Conservation (phyloP, 1,140 invertebrate genomes). For the Aphelenchoides besseyi region DNA sequence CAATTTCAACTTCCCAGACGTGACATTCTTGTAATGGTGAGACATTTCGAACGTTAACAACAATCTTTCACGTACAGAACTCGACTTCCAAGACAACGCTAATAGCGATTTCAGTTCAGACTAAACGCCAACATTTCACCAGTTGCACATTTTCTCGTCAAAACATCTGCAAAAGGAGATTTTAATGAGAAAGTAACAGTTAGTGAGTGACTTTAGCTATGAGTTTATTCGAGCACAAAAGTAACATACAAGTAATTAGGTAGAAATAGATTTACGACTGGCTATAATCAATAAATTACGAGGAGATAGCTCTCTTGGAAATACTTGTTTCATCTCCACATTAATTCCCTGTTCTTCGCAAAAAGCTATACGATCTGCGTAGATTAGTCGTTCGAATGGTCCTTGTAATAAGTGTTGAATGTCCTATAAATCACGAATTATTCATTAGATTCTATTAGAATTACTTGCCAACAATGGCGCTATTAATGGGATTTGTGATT, state of each 20-base stretch:
- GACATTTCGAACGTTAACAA: no score
- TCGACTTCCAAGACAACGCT: no score
- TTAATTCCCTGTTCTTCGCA: constrained; percentile 8
- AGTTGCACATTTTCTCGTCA: no score
- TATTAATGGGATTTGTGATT: neutral
- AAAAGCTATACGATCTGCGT: neutral
- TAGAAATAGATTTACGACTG: no score
- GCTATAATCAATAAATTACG: neutral
- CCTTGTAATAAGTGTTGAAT: constrained; percentile 8
- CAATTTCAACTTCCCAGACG: constrained; percentile 35
- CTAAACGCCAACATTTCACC: no score
- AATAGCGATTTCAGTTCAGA: no score
- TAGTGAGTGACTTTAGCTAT: neutral
- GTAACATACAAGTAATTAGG: constrained; percentile 11
- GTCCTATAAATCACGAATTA: constrained; percentile 10
- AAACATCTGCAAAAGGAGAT: no score
- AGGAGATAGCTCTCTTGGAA: neutral
- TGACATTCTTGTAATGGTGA: constrained; percentile 9
- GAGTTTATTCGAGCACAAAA: neutral
- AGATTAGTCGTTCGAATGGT: neutral
- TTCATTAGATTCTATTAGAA: neutral
- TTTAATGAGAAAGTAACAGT: no score
- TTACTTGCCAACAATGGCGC: constrained; percentile 2
- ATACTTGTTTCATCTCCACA: neutral
- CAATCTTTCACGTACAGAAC: no score